Evolutionary conservation across 2,888 invertebrate species (phyloP), one percentile per base, ranked within the genome.

Genomic region (Clistopyga incitator): DNA sequence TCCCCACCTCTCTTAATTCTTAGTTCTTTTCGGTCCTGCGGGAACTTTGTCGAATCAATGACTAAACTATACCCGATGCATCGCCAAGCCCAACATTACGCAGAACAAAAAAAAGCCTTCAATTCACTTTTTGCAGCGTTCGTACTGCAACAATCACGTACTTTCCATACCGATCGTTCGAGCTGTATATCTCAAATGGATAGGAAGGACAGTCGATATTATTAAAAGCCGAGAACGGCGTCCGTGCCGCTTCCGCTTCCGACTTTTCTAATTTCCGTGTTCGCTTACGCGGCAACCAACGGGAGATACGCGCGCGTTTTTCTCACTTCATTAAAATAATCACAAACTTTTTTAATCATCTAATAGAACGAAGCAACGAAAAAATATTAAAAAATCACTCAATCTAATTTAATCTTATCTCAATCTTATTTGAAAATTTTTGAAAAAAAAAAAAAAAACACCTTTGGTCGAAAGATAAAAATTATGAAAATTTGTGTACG

Each of bases 261-360:
- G 92, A 92, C 92, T 92, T 92, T 92, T 92, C 92, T 92, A 92
- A 92, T 92, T 92, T 92, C 92, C 92, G 92, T 70, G 64, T 25
- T 89, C 88, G 90, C 90, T 92, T 89, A 89, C 89, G 89, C 84
- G 79, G 83, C 34, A 78, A 64, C 79, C 61, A 81, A 74, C 61
- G 82, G 74, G 56, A 13, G 38, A 56, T 15, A 52, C 23, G 70
- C 23, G 64, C 23, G 70, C 38, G 64, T 77, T 81, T 77, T 77
- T 70, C 64, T 13, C 61, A 79, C 84, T 56, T 38, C 61, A 67
- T 64, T 59, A 25, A 50, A 71, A 78, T 18, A 47, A 15, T 25
- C 45, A 64, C 13, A 23, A 11, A 50, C 15, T 50, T 50, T 50
- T n/a, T 15, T 47, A n/a, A 47, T 47, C 47, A n/a, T 38, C 38